Percentiles rank a stretch among this genome's conserved stretches.
These are phyloP conservation scores for Pseudomyrmex pallidus DNA, from an alignment of 1,140 invertebrate species.

Conservation along the genomic window DNA sequence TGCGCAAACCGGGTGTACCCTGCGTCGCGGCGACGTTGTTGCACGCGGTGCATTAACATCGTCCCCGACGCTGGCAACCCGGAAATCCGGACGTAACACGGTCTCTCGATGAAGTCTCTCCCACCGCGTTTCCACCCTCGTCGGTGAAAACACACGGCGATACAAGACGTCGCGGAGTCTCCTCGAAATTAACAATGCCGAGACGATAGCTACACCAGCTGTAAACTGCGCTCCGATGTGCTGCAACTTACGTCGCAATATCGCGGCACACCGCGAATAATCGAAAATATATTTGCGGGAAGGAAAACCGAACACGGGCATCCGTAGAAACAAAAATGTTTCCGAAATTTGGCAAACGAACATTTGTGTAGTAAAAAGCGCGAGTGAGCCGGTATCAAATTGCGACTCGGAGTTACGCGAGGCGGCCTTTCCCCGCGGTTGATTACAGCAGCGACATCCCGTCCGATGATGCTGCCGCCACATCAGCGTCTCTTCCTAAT, in stretches of 20 bases:
- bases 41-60: constrained; percentile 65
- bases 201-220: background rate
- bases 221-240: background rate
- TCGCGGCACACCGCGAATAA: background rate
- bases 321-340: too few species aligned
- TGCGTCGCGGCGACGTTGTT: constrained; percentile 19
- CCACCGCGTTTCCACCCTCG: constrained; percentile 6
- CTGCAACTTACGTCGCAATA: background rate
- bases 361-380: too few species aligned
- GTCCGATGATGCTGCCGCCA: too few species aligned
- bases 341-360: too few species aligned
- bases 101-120: constrained; percentile 27
- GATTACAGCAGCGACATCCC: too few species aligned
- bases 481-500: too few species aligned
- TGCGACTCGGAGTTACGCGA: too few species aligned
- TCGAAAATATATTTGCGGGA: too few species aligned
- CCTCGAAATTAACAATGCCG: constrained; percentile 45
- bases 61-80: constrained; percentile 41
- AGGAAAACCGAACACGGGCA: too few species aligned
- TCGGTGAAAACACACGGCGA: constrained; percentile 44
- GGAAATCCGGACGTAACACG: constrained; percentile 62
- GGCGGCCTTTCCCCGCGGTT: background rate
- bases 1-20: constrained; percentile 53
- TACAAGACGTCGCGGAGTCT: constrained; percentile 25
- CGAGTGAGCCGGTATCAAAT: too few species aligned